Evolutionary conservation across 1,140 invertebrate species (phyloP).

Genomic region (Mesaphorura yosii): DNA sequence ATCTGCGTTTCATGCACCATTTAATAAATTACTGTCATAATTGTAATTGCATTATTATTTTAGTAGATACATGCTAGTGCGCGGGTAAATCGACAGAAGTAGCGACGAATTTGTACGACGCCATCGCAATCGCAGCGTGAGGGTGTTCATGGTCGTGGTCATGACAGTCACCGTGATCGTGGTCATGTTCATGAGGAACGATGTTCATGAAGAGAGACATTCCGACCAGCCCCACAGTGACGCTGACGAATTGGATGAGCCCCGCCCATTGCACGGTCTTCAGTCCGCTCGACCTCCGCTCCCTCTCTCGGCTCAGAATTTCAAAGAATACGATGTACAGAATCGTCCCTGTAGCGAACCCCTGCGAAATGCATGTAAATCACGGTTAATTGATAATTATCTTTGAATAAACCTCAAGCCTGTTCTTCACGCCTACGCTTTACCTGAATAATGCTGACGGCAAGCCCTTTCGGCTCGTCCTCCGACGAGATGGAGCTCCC

Average conservation of each 20-base stretch:
- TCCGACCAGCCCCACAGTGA: constrained; percentile 8
- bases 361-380: constrained; percentile 48
- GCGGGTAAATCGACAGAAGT: no score
- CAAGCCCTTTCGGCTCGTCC: background rate
- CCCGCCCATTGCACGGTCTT: constrained; percentile 7
- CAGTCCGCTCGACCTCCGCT: constrained; percentile 16
- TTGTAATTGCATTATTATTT: no score
- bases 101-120: no score
- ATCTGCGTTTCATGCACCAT: no score
- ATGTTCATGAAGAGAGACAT: constrained; percentile 17
- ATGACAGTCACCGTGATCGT: background rate
- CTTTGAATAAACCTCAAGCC: background rate
- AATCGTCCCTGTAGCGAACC: constrained; percentile 72
- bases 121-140: no score
- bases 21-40: no score
- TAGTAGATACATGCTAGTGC: no score
- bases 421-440: background rate
- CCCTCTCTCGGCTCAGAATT: constrained; percentile 55
- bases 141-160: constrained; percentile 17
- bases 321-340: constrained; percentile 86
- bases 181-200: constrained; percentile 3
- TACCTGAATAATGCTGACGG: constrained; percentile 22
- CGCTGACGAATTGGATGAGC: constrained; percentile 21
- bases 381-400: background rate
- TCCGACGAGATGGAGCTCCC: constrained; percentile 47